Conservation (phyloP, 1,140 invertebrate species). For the Hylaeus anthracinus region DNA sequence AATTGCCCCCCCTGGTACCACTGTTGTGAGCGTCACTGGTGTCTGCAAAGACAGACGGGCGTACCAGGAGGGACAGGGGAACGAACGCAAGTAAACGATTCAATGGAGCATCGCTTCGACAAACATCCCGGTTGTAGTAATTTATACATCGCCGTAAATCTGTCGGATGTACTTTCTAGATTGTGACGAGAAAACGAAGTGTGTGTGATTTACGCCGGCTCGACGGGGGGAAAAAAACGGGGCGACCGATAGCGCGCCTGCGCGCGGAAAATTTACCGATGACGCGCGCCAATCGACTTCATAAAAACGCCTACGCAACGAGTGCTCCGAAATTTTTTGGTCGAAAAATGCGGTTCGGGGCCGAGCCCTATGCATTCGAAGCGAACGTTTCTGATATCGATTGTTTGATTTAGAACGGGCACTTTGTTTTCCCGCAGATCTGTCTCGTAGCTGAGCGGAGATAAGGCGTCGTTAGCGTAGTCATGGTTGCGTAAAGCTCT, state of each 20-base stretch:
- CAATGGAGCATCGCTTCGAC: background rate
- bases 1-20: no score
- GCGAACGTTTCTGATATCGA: background rate
- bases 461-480: background rate
- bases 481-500: no score
- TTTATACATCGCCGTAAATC: conserved; percentile 56
- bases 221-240: background rate
- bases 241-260: conserved; percentile 30
- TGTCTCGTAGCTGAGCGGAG: background rate
- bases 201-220: conserved; percentile 33
- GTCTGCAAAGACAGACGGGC: background rate
- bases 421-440: background rate
- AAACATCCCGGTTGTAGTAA: conserved; percentile 43
- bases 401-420: background rate
- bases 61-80: no score
- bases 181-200: conserved; percentile 45
- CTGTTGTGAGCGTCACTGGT: no score
- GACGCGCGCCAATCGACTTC: background rate
- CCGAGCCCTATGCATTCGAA: background rate
- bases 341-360: background rate
- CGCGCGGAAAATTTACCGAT: conserved; percentile 43
- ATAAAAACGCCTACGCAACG: conserved; percentile 34
- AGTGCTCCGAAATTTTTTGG: background rate
- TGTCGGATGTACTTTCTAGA: conserved; percentile 32
- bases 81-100: conserved; percentile 13